Base-by-base conservation (phyloP, 2,113 vertebrate species). In the Dolichallabes microphthalmus region DNA sequence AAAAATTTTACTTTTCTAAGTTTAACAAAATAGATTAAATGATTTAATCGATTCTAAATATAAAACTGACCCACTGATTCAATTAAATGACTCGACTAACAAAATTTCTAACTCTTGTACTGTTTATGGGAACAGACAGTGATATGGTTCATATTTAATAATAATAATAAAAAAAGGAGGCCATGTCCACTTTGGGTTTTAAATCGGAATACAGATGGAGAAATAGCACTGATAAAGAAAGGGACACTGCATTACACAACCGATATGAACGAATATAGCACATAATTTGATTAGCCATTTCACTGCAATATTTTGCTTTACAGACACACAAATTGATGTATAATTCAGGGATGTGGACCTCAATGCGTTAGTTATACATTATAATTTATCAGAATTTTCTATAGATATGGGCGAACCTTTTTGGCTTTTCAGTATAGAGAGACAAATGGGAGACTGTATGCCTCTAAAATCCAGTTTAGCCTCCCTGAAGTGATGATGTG, bases 401-500 rank as follows among this genome's bases (percentile, higher is more conserved):
- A 12, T 32, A 64, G 27, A 64, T 76, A 68, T 78, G 15, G 30
- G 64, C 30, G 55, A 55, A 57, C 60, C 3, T 82, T 11, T 9
- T 53, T 76, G 55, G 19, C 3, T 8, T 66, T 57, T 58, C 25
- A 76, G 57, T 22, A 10, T 32, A 71, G 30, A 83, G 80, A 81
- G 63, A 85, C 30, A 39, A 86, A 86, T 73, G 35, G 4, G 10
- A 76, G 71, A 22, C 69, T 55, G 79, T 32, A 85, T 27, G 53
- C 73, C 75, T 77, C 19, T 68, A 63, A 84, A 82, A 86, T 88
- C 64, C 45, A 45, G 85, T 85, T 88, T 86, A 66, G 39, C 64
- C 69, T 75, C 58, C 52, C 60, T 89, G 52, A 80, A 87, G 80
- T 87, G 86, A 73, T 89, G 64, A 85, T 82, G 73, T 89, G 83